Conservation (phyloP, 53 echinoderm and acorn worm species). For the Astropecten irregularis region DNA sequence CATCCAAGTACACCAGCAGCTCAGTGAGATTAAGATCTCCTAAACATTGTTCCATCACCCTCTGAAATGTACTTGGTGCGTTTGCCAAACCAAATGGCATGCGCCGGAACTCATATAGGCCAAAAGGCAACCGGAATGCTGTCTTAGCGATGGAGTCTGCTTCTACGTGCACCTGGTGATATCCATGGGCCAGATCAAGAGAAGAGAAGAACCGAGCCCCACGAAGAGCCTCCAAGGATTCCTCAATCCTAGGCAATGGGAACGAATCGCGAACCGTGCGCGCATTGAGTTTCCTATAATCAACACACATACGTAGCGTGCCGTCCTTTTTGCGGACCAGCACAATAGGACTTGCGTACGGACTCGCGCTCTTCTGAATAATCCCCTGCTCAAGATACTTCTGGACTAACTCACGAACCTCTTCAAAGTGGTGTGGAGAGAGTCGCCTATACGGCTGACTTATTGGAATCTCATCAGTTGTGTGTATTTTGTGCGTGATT, state of each 20-base stretch:
- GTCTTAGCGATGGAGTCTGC: background rate
- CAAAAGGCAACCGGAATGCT: constrained; percentile 1
- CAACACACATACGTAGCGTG: constrained; percentile 43
- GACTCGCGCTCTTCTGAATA: constrained; percentile 21
- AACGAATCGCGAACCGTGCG: background rate
- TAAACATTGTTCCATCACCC: background rate
- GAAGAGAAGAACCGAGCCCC: background rate
- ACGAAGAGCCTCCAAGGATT: background rate
- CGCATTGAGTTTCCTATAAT: constrained; percentile 31
- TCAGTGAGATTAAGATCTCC: background rate
- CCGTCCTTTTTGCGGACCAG: constrained; percentile 61
- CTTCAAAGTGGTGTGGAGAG: background rate
- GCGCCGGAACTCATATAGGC: background rate
- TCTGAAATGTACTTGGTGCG: background rate
- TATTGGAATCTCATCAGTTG: background rate
- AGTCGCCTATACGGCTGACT: constrained; percentile 10
- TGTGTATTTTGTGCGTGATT: background rate
- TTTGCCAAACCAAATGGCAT: background rate
- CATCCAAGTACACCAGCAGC: background rate
- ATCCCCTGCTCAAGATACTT: background rate
- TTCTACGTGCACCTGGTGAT: background rate
- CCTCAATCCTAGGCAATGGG: background rate
- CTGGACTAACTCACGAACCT: background rate
- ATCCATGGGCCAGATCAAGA: background rate
- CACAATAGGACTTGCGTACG: constrained; percentile 61